phyloP scores from a whole-genome alignment of 1,140 invertebrate species.

The Stegodyphus mimosarum region DNA sequence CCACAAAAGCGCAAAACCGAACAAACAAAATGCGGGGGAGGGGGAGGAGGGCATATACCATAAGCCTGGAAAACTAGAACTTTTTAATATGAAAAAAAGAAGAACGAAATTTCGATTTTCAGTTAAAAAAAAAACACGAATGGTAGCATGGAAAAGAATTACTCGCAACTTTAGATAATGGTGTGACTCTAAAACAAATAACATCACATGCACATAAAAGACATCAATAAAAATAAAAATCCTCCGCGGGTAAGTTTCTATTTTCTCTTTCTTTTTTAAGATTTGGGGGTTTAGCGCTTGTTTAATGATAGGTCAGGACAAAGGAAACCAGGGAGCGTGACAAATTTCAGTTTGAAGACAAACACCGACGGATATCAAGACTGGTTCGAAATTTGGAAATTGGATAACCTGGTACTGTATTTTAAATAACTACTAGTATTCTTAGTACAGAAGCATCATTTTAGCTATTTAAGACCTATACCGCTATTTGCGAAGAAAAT shows the following conservation, averaged over 20 bases:
- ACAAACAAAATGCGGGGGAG: too few species aligned
- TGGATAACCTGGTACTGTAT: too few species aligned
- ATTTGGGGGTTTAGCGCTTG: constrained; percentile 3
- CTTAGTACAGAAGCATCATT: too few species aligned
- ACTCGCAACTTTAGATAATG: constrained; percentile 24
- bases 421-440: too few species aligned
- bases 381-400: too few species aligned
- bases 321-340: constrained; percentile 20
- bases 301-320: constrained; percentile 34
- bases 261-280: constrained; percentile 6
- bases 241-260: not conserved
- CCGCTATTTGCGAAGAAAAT: too few species aligned
- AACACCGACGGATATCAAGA: not conserved
- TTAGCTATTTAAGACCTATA: too few species aligned
- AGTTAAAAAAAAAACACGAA: not conserved
- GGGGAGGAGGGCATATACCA: too few species aligned
- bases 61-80: too few species aligned
- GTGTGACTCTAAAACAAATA: constrained; percentile 18
- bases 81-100: too few species aligned
- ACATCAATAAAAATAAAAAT: not conserved
- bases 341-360: constrained; percentile 19
- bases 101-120: too few species aligned
- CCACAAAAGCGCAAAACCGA: too few species aligned
- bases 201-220: constrained; percentile 11
- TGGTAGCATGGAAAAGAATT: not conserved